phyloP scores from a whole-genome alignment of 2,113 vertebrate genomes.

The Andinoacara biseriatus region DNA sequence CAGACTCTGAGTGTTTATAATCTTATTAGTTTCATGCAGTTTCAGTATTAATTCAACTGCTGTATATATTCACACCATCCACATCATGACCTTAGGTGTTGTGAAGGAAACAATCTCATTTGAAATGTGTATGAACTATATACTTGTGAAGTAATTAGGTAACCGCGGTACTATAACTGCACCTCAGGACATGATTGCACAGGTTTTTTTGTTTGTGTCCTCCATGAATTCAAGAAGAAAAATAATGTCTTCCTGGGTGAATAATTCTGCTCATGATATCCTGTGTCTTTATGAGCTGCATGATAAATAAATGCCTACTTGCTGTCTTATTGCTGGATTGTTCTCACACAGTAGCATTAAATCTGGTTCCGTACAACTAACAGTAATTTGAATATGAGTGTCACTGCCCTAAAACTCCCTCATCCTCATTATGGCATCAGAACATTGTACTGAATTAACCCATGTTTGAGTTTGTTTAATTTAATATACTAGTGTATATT shows the following conservation, averaged over 20 bases:
- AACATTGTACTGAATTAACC: neutral
- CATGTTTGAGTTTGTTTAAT: neutral
- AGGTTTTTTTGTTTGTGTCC: neutral
- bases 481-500: neutral
- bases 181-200: neutral
- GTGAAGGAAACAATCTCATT: neutral
- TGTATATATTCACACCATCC: neutral
- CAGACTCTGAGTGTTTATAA: neutral
- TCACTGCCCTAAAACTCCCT: neutral
- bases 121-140: neutral
- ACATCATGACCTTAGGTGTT: neutral
- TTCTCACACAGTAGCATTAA: neutral
- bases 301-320: neutral
- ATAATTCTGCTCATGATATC: neutral
- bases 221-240: no score
- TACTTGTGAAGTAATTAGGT: neutral
- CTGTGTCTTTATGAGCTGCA: neutral
- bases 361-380: neutral
- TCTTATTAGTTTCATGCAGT: neutral
- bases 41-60: constrained; percentile 3
- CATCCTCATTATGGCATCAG: neutral
- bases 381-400: neutral
- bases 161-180: neutral
- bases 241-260: no score
- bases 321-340: neutral